Base-by-base conservation (phyloP, 2,797 vertebrate species). In the Sebastes glaucus region DNA sequence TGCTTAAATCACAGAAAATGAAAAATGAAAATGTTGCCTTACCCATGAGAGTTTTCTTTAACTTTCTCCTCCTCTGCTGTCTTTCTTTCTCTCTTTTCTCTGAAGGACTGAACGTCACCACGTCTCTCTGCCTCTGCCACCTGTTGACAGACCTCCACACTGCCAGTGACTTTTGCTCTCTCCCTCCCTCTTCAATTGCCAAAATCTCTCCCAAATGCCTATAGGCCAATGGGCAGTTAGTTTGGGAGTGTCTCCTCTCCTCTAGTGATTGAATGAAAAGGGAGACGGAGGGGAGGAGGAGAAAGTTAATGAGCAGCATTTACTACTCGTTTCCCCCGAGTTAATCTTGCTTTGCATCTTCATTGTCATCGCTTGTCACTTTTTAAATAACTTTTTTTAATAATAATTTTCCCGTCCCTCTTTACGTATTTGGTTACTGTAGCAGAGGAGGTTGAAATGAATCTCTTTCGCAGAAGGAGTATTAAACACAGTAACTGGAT, bases 171-270 rank as follows among this genome's bases (percentile, higher is more conserved):
- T 86, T 88, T 84, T 82, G 68, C 83, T 83, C 73, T 64, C 75
- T 86, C 85, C 85, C 89, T 89, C 84, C 77, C 77, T 75, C 82
- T 70, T 89, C 80, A 81, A 90, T 89, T 84, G 94, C 95, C 95
- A 95, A 96, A 95, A 95, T 85, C 88, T 87, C 60, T 82, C 85
- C 81, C 35, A 88, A 91, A 92, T 90, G 78, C 87, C 93, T 90
- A 65, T 60, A 82, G 95, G 92, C 96, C 95, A 97, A 93, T 92
- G 89, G 87, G 92, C 86, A 88, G 87, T 91, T 87, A 86, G 87
- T 89, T 85, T 7, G 68, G 95, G 95, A 94, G 94, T 93, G 90
- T 94, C 92, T 94, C 80, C 82, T 92, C 77, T 81, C 73, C 72
- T 90, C 71, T 33, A 87, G 86, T 78, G 77, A 78, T 84, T 78